phyloP scores from a whole-genome alignment of 2,797 vertebrate species.

The Macropus fuliginosus region DNA sequence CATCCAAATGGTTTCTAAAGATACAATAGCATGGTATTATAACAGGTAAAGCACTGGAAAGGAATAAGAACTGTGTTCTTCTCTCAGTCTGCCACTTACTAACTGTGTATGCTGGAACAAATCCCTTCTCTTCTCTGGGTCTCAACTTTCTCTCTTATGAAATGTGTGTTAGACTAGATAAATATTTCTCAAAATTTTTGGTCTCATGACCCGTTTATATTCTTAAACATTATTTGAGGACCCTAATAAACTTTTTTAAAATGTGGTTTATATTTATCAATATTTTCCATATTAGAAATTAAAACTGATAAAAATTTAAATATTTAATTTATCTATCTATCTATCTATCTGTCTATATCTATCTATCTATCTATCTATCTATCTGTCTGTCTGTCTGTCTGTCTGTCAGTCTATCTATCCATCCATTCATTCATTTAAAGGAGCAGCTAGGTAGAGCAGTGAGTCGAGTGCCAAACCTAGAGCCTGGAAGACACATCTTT shows the following conservation, averaged over 20 bases:
- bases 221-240: background rate
- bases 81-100: background rate
- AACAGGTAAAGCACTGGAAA: background rate
- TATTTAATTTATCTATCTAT: background rate
- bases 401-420: background rate
- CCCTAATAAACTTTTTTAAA: background rate
- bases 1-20: background rate
- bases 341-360: too few species aligned
- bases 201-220: background rate
- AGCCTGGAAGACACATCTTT: background rate
- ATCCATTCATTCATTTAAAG: background rate
- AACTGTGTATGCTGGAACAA: background rate
- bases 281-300: background rate
- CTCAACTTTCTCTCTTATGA: background rate
- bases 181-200: background rate
- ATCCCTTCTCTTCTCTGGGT: background rate
- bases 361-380: too few species aligned
- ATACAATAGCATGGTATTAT: background rate
- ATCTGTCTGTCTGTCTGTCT: too few species aligned
- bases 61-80: background rate
- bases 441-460: background rate
- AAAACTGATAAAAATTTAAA: background rate
- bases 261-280: background rate
- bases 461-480: background rate
- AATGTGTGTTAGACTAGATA: background rate